Conservation (phyloP, 2,888 invertebrate species). For the Chouioia cunea region DNA sequence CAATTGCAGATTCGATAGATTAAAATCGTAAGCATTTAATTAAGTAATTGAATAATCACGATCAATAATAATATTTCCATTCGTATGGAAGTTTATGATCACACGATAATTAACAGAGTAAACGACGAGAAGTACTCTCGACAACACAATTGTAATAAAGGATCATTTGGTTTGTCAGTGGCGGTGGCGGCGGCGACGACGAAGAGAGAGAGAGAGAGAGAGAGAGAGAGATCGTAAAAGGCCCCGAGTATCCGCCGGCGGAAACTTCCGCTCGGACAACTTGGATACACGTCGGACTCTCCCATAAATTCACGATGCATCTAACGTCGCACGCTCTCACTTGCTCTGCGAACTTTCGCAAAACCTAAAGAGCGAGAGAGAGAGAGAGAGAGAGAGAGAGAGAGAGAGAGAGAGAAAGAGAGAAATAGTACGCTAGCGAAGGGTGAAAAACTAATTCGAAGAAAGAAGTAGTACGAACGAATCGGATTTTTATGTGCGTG, state of each 20-base stretch:
- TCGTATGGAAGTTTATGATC: no score
- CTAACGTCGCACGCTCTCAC: constrained; percentile 27
- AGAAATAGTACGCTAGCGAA: not conserved
- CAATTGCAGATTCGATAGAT: no score
- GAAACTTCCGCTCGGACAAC: constrained; percentile 46
- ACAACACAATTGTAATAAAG: constrained; percentile 36
- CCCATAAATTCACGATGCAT: constrained; percentile 48
- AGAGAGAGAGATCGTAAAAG: constrained; percentile 36
- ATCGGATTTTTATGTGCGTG: constrained; percentile 41
- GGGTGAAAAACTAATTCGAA: constrained; percentile 46
- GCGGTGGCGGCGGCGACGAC: constrained; percentile 1
- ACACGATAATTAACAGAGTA: no score
- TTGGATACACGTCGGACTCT: constrained; percentile 37
- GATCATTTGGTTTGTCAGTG: constrained; percentile 43
- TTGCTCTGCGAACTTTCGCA: constrained; percentile 30
- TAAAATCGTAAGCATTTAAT: no score
- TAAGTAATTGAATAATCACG: no score
- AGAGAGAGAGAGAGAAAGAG: not conserved
- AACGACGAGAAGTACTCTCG: constrained; percentile 13
- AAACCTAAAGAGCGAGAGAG: not conserved
- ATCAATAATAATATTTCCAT: no score
- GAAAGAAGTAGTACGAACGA: constrained; percentile 35
- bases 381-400: constrained; percentile 6
- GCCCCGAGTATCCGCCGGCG: constrained; percentile 41
- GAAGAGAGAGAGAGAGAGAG: constrained; percentile 21